phyloP scores from a whole-genome alignment of 1,140 invertebrate genomes.

The Diachasmimorpha longicaudata region DNA sequence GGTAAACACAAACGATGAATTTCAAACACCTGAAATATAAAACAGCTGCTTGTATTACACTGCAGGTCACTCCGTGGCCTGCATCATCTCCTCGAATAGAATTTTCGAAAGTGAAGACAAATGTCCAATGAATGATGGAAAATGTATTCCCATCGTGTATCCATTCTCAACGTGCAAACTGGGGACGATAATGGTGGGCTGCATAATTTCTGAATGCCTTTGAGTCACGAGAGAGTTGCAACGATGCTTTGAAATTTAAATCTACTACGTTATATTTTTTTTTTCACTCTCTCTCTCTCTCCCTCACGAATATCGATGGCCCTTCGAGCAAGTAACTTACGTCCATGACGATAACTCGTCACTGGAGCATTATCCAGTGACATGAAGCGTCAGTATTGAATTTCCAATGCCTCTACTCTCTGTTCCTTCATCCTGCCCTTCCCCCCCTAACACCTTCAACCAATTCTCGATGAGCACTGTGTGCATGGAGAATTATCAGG shows the following conservation, averaged over 20 bases:
- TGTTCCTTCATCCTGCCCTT: no score
- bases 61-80: no score
- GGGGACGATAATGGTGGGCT: slow-evolving; percentile 7
- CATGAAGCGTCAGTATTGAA: no score
- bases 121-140: neutral
- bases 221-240: neutral
- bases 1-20: no score
- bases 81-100: no score
- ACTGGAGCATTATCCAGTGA: neutral
- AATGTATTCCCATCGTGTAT: slow-evolving; percentile 1
- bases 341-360: slow-evolving; percentile 12
- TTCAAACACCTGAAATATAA: no score
- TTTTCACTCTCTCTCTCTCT: no score
- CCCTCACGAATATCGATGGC: slow-evolving; percentile 16
- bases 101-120: neutral
- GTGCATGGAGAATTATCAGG: neutral
- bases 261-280: neutral
- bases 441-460: no score
- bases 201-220: slow-evolving; percentile 23
- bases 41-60: no score
- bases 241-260: slow-evolving; percentile 30
- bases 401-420: no score
- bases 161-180: slow-evolving; percentile 20
- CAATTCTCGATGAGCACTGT: neutral
- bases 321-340: neutral